Evolutionary conservation across 2,888 invertebrate species (phyloP), one percentile per base, ranked within the genome.

Genomic region (Ophioninae sp.): DNA sequence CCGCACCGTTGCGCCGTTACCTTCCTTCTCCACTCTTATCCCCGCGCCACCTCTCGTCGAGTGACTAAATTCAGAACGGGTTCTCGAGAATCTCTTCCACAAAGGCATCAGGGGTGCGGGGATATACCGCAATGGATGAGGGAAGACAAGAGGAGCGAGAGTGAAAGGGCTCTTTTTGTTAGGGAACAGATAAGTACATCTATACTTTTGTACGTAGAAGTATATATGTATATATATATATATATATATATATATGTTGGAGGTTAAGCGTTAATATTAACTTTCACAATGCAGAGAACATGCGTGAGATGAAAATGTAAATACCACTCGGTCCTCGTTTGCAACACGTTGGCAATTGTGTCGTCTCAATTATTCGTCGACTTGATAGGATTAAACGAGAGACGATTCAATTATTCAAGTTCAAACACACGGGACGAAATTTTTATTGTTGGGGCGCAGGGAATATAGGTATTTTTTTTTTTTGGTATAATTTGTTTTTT

Each of bases 1-100:
- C n/a, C n/a, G n/a, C n/a, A n/a, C n/a, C n/a, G n/a, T n/a, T n/a
- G n/a, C n/a, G n/a, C n/a, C n/a, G n/a, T n/a, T n/a, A n/a, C n/a
- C n/a, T n/a, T n/a, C 74, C 69, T 56, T 72, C 75, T 81, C 73
- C 79, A 51, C 20, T 2, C 63, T n/a, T 44, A 44, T 73, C 63
- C 74, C 22, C 51, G 79, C 79, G 76, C 80, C 80, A 78, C 79
- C 81, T 81, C 82, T 76, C 75, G 76, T 81, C 81, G 85, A 82
- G 83, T 85, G 85, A 85, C 85, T 85, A 81, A 85, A 85, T 85
- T 86, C 85, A 84, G 78, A 85, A 85, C 85, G 86, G 86, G 85
- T 85, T 83, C 85, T 86, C 81, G 82, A 85, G 82, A 81, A 85
- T 77, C 75, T 76, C 61, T 79, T 72, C 77, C 68, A 85, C 83